These are phyloP conservation scores for Myrmecobius fasciatus DNA, from an alignment of 2,113 vertebrate genomes.

Conservation along the genomic window DNA sequence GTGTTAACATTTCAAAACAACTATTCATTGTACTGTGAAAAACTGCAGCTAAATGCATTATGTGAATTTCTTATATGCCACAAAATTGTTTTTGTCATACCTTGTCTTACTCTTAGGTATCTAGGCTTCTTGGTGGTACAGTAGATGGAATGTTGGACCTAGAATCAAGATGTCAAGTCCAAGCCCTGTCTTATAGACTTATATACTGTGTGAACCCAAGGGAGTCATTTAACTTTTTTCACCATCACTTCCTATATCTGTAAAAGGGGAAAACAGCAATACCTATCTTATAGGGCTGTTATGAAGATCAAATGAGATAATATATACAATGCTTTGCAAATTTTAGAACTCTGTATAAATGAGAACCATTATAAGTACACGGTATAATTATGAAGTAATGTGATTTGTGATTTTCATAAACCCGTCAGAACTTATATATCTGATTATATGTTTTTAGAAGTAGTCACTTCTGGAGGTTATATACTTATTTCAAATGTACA, in stretches of 20 bases:
- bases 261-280: not conserved
- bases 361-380: not conserved
- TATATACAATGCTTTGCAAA: not conserved
- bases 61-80: not conserved
- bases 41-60: not conserved
- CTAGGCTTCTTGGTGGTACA: not conserved
- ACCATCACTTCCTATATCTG: not conserved
- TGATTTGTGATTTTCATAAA: not conserved
- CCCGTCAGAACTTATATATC: not conserved
- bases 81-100: not conserved
- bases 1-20: not conserved
- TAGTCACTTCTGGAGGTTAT: not conserved
- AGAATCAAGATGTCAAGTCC: not conserved
- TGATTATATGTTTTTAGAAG: constrained; percentile 15
- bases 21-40: not conserved
- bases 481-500: not conserved
- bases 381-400: not conserved
- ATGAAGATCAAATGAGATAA: not conserved
- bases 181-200: not conserved
- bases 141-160: not conserved
- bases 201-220: not conserved
- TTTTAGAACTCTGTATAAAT: not conserved
- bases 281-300: not conserved
- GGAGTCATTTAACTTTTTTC: not conserved
- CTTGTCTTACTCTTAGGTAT: not conserved